phyloP scores from a whole-genome alignment of 2,888 invertebrate genomes.

The Nemoura dubitans region DNA sequence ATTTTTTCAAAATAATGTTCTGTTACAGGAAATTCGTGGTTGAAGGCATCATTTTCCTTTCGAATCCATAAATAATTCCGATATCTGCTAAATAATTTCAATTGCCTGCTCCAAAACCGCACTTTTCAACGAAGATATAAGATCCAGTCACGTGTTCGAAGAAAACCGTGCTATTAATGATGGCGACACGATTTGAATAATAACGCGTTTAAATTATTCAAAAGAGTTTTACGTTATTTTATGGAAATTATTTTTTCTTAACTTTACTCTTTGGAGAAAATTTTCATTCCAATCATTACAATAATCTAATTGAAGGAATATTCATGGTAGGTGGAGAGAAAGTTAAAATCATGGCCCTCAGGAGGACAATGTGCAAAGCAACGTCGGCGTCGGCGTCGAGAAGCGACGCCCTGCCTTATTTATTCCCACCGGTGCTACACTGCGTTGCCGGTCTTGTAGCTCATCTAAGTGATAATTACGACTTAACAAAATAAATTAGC shows the following conservation, averaged over 20 bases:
- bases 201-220: conserved; percentile 7
- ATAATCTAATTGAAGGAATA: conserved; percentile 22
- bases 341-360: conserved; percentile 3
- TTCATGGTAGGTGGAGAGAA: conserved; percentile 18
- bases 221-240: conserved; percentile 9
- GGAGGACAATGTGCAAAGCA: not conserved
- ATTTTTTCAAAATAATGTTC: not conserved
- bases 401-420: not conserved
- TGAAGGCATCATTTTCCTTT: not conserved
- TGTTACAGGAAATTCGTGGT: not conserved
- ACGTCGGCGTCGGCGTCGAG: not conserved
- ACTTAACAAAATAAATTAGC: conserved; percentile 40
- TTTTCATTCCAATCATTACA: conserved; percentile 21
- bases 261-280: not conserved
- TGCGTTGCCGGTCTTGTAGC: conserved; percentile 15
- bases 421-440: conserved; percentile 19
- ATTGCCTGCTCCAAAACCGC: not conserved
- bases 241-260: conserved; percentile 27
- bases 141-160: not conserved
- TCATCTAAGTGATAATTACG: conserved; percentile 29
- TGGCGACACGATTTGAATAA: not conserved
- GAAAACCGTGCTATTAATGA: not conserved
- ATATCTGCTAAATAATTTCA: not conserved
- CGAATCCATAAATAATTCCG: not conserved
- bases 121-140: not conserved